These are phyloP conservation scores for Gortyna flavago DNA, from an alignment of 2,888 invertebrate genomes.

Conservation along the genomic window DNA sequence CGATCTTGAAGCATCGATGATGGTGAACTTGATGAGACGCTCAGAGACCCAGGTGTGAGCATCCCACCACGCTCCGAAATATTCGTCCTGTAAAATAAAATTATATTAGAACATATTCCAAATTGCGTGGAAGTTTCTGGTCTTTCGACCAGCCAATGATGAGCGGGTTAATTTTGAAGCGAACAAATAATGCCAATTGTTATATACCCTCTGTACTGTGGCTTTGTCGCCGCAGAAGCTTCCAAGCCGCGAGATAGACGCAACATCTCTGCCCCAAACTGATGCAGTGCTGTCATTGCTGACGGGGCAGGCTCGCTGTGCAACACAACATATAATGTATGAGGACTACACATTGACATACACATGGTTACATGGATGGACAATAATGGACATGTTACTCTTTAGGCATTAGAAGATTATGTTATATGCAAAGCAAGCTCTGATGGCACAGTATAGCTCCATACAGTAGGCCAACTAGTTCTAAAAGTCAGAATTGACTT, in stretches of 20 bases:
- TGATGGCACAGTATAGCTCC: constrained; percentile 29
- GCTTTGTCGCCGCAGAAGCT: constrained; percentile 91
- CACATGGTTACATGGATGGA: constrained; percentile 67
- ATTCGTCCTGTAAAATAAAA: constrained; percentile 78
- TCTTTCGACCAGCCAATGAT: constrained; percentile 54
- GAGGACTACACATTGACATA: constrained; percentile 80
- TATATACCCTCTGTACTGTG: constrained; percentile 86
- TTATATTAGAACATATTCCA: constrained; percentile 16
- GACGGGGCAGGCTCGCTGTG: constrained; percentile 94
- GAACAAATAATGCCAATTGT: constrained; percentile 82
- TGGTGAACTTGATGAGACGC: constrained; percentile 87
- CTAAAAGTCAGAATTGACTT: background rate
- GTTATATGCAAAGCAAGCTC: constrained; percentile 60
- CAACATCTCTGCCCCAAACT: constrained; percentile 96
- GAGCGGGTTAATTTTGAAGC: constrained; percentile 73
- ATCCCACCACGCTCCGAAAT: constrained; percentile 85
- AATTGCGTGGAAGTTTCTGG: constrained; percentile 34
- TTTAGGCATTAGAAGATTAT: constrained; percentile 46
- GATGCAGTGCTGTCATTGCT: constrained; percentile 95
- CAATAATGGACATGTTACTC: constrained; percentile 55
- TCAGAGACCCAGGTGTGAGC: constrained; percentile 86
- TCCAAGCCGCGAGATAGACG: constrained; percentile 95
- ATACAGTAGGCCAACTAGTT: constrained; percentile 20
- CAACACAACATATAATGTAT: constrained; percentile 85
- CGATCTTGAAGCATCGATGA: constrained; percentile 87